These are phyloP conservation scores for Puma concolor DNA, from an alignment of 2,113 vertebrate species.

Conservation along the genomic window DNA sequence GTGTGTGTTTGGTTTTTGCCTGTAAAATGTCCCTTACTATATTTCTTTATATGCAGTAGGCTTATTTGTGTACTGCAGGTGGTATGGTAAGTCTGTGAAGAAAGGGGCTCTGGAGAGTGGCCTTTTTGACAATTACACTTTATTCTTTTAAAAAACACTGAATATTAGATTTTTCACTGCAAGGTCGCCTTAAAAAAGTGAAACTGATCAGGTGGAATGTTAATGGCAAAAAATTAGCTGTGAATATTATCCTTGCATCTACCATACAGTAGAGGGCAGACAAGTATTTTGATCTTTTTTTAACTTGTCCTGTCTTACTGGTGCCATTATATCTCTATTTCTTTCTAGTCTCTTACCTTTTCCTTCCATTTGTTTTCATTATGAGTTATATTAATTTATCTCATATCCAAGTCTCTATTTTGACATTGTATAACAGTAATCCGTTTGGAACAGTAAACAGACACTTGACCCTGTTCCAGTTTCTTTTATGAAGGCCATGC, in stretches of 20 bases:
- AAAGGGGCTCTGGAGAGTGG: slow-evolving; percentile 94
- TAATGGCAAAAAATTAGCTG: slow-evolving; percentile 88
- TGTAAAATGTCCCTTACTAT: slow-evolving; percentile 94
- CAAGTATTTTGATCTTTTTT: slow-evolving; percentile 70
- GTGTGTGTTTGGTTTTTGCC: slow-evolving; percentile 91
- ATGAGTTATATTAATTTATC: slow-evolving; percentile 32
- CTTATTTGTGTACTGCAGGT: slow-evolving; percentile 95
- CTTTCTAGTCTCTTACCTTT: slow-evolving; percentile 86
- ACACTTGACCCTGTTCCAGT: slow-evolving; percentile 11
- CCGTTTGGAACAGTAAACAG: slow-evolving; percentile 45
- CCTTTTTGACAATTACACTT: slow-evolving; percentile 89
- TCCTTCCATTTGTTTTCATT: slow-evolving; percentile 71
- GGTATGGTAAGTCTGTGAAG: slow-evolving; percentile 93
- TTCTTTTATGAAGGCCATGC: slow-evolving; percentile 89
- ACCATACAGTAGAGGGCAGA: slow-evolving; percentile 84
- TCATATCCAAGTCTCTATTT: slow-evolving; percentile 40
- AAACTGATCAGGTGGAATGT: slow-evolving; percentile 86
- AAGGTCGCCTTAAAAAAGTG: slow-evolving; percentile 87
- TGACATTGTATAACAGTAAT: not conserved
- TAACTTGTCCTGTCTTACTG: slow-evolving; percentile 56
- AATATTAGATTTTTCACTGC: slow-evolving; percentile 91
- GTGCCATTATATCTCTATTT: slow-evolving; percentile 78
- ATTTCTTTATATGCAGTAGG: slow-evolving; percentile 94
- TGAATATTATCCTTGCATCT: slow-evolving; percentile 85
- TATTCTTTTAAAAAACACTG: slow-evolving; percentile 77